Percentiles rank a stretch among this genome's conserved stretches.
Evolutionary conservation across 2,797 vertebrate species (phyloP).

Genomic region (Phrynocephalus forsythii): DNA sequence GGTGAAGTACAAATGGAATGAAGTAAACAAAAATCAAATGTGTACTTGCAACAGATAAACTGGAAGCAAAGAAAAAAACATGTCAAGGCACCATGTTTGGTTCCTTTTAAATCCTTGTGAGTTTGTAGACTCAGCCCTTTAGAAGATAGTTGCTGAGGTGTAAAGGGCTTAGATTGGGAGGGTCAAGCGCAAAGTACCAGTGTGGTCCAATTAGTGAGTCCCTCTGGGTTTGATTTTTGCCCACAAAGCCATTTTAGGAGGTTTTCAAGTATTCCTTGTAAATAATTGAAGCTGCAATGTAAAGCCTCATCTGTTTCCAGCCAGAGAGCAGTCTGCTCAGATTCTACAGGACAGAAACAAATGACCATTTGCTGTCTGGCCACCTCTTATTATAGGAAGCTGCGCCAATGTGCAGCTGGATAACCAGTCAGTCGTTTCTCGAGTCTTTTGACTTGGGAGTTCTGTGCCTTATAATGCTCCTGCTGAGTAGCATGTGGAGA

Average conservation of each 20-base stretch:
- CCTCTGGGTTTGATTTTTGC: not conserved
- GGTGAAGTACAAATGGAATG: slow-evolving; percentile 3
- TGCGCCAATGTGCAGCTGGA: not conserved
- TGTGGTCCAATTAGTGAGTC: slow-evolving; percentile 13
- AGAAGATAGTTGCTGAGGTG: not conserved
- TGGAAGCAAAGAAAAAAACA: not conserved
- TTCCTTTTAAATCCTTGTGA: not conserved
- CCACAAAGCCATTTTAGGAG: slow-evolving; percentile 1
- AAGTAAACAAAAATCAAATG: not conserved
- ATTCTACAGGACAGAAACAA: slow-evolving; percentile 2
- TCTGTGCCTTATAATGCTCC: not conserved
- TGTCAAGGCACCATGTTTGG: not conserved
- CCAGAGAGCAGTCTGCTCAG: not conserved
- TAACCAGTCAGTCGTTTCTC: too few relatives aligned
- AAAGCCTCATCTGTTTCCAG: slow-evolving; percentile 20
- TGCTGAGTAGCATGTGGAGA: not conserved
- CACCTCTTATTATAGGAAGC: not conserved
- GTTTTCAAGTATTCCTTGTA: not conserved
- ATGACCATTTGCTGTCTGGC: not conserved
- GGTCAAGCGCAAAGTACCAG: slow-evolving; percentile 16
- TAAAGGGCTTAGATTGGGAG: slow-evolving; percentile 1
- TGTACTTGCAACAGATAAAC: not conserved
- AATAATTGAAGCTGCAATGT: slow-evolving; percentile 21
- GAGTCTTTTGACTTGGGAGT: not conserved
- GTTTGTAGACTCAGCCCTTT: not conserved